Conservation (phyloP, 2,888 invertebrate species). For the Schrankia costaestrigalis region DNA sequence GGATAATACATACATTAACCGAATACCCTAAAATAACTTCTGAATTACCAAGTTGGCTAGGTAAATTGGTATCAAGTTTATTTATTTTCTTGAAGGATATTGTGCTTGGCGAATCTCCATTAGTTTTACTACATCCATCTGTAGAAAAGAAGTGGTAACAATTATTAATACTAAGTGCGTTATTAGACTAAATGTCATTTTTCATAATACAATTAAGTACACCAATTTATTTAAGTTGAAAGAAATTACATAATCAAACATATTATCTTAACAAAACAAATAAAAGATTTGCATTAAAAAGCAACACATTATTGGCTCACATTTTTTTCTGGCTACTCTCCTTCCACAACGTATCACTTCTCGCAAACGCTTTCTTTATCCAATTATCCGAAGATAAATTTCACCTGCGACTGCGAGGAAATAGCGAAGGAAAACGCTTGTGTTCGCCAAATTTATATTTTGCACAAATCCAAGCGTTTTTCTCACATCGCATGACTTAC, state of each 20-base stretch:
- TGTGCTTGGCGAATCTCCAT: no score
- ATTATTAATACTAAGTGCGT: no score
- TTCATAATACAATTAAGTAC: background rate
- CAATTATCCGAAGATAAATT: slow-evolving; percentile 81
- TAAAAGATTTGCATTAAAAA: slow-evolving; percentile 41
- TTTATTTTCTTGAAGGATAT: no score
- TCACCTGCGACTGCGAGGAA: slow-evolving; percentile 79
- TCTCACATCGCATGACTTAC: slow-evolving; percentile 54
- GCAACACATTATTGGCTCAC: slow-evolving; percentile 48
- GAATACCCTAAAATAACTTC: no score
- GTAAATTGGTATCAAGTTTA: no score
- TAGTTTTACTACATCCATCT: no score
- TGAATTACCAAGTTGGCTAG: no score
- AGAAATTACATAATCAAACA: no score
- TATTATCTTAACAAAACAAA: slow-evolving; percentile 20
- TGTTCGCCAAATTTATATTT: slow-evolving; percentile 64
- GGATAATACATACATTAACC: no score
- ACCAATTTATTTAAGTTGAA: background rate
- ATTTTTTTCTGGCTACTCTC: slow-evolving; percentile 43
- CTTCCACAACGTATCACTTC: slow-evolving; percentile 73
- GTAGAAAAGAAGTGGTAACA: no score
- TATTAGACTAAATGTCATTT: no score
- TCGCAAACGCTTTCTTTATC: slow-evolving; percentile 78
- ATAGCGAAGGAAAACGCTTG: slow-evolving; percentile 65
- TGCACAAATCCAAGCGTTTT: slow-evolving; percentile 55